Base-by-base conservation (phyloP, 2,113 vertebrate genomes). In the Anser cygnoides region DNA sequence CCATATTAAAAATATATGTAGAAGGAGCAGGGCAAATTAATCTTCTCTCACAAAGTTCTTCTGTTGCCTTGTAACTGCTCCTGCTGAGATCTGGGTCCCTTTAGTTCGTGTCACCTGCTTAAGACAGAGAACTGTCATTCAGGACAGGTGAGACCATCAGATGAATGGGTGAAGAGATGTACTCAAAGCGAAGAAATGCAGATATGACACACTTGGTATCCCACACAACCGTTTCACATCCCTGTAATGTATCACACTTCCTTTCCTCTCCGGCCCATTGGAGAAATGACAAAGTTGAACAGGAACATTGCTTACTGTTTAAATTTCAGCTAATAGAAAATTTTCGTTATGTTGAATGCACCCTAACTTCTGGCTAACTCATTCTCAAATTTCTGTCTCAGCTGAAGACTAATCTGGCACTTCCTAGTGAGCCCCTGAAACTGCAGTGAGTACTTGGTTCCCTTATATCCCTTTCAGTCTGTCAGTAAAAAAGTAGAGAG, bases 161-260 rank as follows among this genome's bases (percentile, higher is more conserved):
- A 57, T 21, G 71, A 89, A 65, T 3, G 63, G 16, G 23, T 31
- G 57, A 62, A 19, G 41, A 84, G 63, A 63, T 13, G 5, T 10
- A 57, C 2, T 1, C 15, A 59, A 44, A 63, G 26, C n/a, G 72
- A 62, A 85, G 63, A 73, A 65, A 61, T 4, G 5, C 28, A 87
- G 66, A 43, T 49, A 61, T 13, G n/a, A 75, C 57, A 68, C 71
- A 43, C 43, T 59, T 39, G 71, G 54, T 74, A 39, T 66, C 71
- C 82, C 75, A n/a, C 67, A 87, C 18, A 18, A 31, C 35, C 28
- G 82, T 95, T 95, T 90, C 95, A 90, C 90, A 94, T 90, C 90
- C 83, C 29, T 55, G 50, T 1, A 3, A 61, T 65, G 21, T 52
- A 66, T 83, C 71, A 65, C 58, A 73, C 82, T 96, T 96, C 90